Evolutionary conservation across 2,888 invertebrate genomes (phyloP), one percentile per base, ranked within the genome.

Genomic region (Macrophya alboannulata): DNA sequence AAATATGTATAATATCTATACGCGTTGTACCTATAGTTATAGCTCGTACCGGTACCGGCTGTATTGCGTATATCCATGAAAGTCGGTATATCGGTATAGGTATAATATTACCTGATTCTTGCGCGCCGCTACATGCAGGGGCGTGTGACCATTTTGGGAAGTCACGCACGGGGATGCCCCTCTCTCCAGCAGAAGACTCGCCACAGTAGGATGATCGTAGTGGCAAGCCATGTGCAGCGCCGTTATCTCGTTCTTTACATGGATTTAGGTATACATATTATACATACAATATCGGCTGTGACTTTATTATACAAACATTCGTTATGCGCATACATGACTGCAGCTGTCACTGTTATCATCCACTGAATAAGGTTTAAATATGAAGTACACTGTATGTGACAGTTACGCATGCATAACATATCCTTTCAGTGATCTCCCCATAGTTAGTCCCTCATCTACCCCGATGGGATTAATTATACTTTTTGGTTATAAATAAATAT

Each of bases 71-170:
- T 84, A 79, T n/a, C n/a, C n/a, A n/a, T n/a, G n/a, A n/a, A n/a
- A n/a, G n/a, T n/a, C 76, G 77, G 37, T 37, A 17, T 71, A 71
- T 37, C 31, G 12, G 3, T 15, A 12, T 5, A 71, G 3, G 12
- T 37, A 17, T 62, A n/a, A 25, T 17, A 5, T 25, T 55, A 96
- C 96, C 94, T 98, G 98, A 95, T 99, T 99, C 95, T 99, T 99
- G 91, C 99, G 97, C 79, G 99, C 99, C 84, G 99, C 99, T 93
- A 99, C 99, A 94, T 99, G 99, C 86, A 99, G 95, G 21, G 99
- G 98, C 1, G 99, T 99, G 93, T 99, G 99, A 4, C 99, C 99
- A 94, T 99, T 99, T 95, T 99, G 99, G 77, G 99, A 99, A 88
- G 97, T 95, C 85, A 98, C 97, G 93, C 99, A 98, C 0, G 99